Conservation (phyloP, 2,888 invertebrate species). For the Leucoptera coffeella region DNA sequence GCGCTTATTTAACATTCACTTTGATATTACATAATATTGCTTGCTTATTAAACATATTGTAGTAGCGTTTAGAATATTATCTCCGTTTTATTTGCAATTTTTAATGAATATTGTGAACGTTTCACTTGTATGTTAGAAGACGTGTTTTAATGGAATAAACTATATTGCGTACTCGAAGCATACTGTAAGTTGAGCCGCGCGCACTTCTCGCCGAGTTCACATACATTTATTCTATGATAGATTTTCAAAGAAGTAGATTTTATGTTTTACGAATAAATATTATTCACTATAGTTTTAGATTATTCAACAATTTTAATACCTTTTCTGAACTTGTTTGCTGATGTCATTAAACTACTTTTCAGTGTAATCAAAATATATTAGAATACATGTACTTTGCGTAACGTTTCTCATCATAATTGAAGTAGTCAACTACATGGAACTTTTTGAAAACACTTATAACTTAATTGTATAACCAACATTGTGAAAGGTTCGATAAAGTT, state of each 20-base stretch:
- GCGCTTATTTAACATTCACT: slow-evolving; percentile 27
- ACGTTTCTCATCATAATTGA: too few relatives aligned
- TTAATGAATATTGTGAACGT: slow-evolving; percentile 36
- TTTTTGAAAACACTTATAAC: slow-evolving; percentile 56
- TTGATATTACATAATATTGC: slow-evolving; percentile 46
- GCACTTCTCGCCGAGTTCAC: too few relatives aligned
- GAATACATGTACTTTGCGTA: slow-evolving; percentile 49
- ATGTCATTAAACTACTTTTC: slow-evolving; percentile 37
- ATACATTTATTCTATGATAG: too few relatives aligned
- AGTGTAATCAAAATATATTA: slow-evolving; percentile 46
- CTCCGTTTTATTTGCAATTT: slow-evolving; percentile 46
- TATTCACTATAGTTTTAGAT: slow-evolving; percentile 50
- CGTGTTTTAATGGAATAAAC: too few relatives aligned
- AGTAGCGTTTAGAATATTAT: slow-evolving; percentile 35
- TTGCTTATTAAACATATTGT: slow-evolving; percentile 47
- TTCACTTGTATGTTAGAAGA: slow-evolving; percentile 28
- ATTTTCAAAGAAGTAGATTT: slow-evolving; percentile 39
- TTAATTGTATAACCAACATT: slow-evolving; percentile 14
- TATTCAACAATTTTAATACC: slow-evolving; percentile 27
- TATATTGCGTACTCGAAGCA: too few relatives aligned
- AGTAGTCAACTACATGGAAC: too few relatives aligned
- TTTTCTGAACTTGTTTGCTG: slow-evolving; percentile 44
- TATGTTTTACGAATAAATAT: slow-evolving; percentile 34
- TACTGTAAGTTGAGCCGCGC: too few relatives aligned
- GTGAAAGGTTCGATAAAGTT: slow-evolving; percentile 29